Evolutionary conservation across 2,113 vertebrate species (phyloP).

Genomic region (Pipra filicauda): DNA sequence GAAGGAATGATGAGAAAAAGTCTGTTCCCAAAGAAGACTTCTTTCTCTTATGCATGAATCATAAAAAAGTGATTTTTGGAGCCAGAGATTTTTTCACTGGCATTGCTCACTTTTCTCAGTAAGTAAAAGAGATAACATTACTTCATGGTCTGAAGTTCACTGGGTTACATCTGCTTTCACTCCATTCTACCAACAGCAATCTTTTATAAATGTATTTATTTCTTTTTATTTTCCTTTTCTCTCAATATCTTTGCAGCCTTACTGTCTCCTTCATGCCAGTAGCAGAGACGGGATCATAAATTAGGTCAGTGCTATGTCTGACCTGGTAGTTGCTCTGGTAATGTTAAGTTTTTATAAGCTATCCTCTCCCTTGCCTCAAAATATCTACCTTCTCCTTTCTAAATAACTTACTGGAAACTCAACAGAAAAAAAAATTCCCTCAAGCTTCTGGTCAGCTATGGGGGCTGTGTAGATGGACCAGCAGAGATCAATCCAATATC

Average conservation of each 20-base stretch:
- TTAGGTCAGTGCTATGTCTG: not conserved
- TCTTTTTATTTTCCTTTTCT: not conserved
- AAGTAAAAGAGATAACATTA: not conserved
- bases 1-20: not conserved
- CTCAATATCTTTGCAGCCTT: not conserved
- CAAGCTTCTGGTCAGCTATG: not conserved
- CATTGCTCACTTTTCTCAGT: not conserved
- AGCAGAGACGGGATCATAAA: conserved; percentile 8
- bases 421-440: not conserved
- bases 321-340: not conserved
- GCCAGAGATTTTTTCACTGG: not conserved
- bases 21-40: not conserved
- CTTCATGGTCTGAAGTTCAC: conserved; percentile 30
- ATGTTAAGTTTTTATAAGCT: not conserved
- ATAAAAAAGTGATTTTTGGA: not conserved
- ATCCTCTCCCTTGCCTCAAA: not conserved
- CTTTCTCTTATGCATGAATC: not conserved
- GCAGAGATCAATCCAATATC: not conserved
- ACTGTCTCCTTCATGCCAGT: not conserved
- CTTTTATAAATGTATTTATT: not conserved
- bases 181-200: not conserved
- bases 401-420: not conserved
- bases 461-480: not conserved
- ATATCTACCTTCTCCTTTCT: not conserved
- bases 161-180: conserved; percentile 20